Evolutionary conservation across 2,113 vertebrate genomes (phyloP).

Genomic region (Dendropsophus ebraccatus): DNA sequence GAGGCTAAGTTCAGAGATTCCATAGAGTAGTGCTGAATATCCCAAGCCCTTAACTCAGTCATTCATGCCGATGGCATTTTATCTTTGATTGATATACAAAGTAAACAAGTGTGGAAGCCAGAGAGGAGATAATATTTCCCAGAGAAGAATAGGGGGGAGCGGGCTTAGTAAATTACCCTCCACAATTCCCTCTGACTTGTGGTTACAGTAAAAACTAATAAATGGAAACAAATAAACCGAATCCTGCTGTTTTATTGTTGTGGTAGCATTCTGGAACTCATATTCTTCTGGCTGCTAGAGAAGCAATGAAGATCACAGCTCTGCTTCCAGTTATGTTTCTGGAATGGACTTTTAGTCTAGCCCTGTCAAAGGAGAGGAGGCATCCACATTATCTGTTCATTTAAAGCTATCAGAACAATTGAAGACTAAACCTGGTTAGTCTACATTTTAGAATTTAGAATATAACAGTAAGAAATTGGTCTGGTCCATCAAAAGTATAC

Average conservation of each 20-base stretch:
- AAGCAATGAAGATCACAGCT: background rate
- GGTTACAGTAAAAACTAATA: conserved; percentile 44
- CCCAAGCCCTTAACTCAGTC: conserved; percentile 52
- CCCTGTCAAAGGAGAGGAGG: background rate
- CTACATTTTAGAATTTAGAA: background rate
- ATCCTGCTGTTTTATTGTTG: conserved; percentile 43
- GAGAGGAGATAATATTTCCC: conserved; percentile 55
- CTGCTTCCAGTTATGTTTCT: background rate
- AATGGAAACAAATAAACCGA: conserved; percentile 45
- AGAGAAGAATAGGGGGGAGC: conserved; percentile 18
- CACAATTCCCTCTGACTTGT: conserved; percentile 54
- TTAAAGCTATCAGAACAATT: background rate
- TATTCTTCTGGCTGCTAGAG: conserved; percentile 4
- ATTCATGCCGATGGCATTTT: conserved; percentile 59
- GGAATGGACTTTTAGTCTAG: background rate
- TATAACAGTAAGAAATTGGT: background rate
- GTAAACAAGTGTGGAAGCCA: conserved; percentile 54
- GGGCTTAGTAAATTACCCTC: conserved; percentile 54
- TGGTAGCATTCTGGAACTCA: conserved; percentile 17
- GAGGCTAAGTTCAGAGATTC: conserved; percentile 51
- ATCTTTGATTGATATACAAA: conserved; percentile 59
- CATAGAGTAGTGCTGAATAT: conserved; percentile 52
- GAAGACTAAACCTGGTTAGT: background rate
- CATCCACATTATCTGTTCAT: background rate
- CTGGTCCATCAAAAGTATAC: background rate